Evolutionary conservation across 2,888 invertebrate genomes (phyloP).

Genomic region (Acanthosepion lycidas): DNA sequence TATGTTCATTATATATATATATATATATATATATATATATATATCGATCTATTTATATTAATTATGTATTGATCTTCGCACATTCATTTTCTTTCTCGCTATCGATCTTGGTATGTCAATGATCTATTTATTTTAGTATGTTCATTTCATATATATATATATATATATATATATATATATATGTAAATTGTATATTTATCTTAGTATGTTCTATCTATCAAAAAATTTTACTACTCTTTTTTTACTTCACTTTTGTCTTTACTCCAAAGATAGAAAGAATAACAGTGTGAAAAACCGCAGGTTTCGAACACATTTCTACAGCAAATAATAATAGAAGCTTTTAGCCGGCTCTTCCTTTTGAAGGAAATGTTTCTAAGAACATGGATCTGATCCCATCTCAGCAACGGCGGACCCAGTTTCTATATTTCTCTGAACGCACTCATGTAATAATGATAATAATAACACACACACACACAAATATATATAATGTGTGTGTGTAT

Average conservation of each 20-base stretch:
- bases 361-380: not conserved
- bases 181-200: not conserved
- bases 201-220: not conserved
- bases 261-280: not conserved
- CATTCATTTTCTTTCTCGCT: not conserved
- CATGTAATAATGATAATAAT: too few relatives aligned
- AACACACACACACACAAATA: not conserved
- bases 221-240: not conserved
- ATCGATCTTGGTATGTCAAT: not conserved
- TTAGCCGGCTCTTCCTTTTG: not conserved
- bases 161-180: not conserved
- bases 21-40: too few relatives aligned
- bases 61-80: not conserved
- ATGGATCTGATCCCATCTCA: not conserved
- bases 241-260: not conserved
- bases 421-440: not conserved
- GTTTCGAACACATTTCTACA: not conserved
- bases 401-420: not conserved
- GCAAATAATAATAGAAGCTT: constrained; percentile 33
- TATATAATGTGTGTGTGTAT: not conserved
- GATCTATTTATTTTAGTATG: not conserved
- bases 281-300: not conserved
- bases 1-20: too few relatives aligned
- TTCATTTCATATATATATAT: too few relatives aligned
- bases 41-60: too few relatives aligned